Percentiles rank a stretch among this genome's conserved stretches.
Evolutionary conservation across 2,113 vertebrate species (phyloP).

Genomic region (Microcebus lehilahytsara): DNA sequence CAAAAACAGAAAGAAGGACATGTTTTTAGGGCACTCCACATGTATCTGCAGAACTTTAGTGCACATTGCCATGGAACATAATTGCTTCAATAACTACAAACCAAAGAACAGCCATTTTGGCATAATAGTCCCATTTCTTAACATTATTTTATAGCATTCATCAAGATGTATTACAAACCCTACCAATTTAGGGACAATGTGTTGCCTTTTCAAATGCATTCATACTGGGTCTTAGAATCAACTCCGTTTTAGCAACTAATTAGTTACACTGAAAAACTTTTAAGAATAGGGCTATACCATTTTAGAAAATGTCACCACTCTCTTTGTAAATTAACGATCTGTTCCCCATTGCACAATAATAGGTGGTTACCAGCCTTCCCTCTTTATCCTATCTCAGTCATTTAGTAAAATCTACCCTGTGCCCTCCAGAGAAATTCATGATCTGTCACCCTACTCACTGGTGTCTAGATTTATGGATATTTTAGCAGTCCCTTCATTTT

Average conservation of each 20-base stretch:
- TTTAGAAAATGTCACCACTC: conserved; percentile 52
- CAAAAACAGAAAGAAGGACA: conserved; percentile 1
- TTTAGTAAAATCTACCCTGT: conserved; percentile 46
- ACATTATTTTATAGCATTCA: conserved; percentile 58
- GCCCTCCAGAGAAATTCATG: conserved; percentile 54
- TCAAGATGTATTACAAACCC: conserved; percentile 64
- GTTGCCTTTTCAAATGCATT: conserved; percentile 61
- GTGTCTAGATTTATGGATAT: conserved; percentile 41
- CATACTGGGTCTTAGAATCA: conserved; percentile 35
- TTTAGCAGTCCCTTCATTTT: neutral
- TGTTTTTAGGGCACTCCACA: neutral
- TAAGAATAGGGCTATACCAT: conserved; percentile 43
- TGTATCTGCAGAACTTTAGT: conserved; percentile 7
- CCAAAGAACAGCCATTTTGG: conserved; percentile 18
- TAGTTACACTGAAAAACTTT: conserved; percentile 22
- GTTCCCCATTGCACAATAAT: conserved; percentile 43
- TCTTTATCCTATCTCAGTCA: conserved; percentile 42
- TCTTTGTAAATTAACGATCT: conserved; percentile 34
- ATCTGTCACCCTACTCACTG: neutral
- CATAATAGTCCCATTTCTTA: conserved; percentile 64
- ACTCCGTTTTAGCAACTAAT: conserved; percentile 6
- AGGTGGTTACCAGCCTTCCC: conserved; percentile 44
- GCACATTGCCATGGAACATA: conserved; percentile 1
- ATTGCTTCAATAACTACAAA: conserved; percentile 66
- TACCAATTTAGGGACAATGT: conserved; percentile 52